Conservation (phyloP, 2,113 vertebrate species). For the Capreolus pygargus region DNA sequence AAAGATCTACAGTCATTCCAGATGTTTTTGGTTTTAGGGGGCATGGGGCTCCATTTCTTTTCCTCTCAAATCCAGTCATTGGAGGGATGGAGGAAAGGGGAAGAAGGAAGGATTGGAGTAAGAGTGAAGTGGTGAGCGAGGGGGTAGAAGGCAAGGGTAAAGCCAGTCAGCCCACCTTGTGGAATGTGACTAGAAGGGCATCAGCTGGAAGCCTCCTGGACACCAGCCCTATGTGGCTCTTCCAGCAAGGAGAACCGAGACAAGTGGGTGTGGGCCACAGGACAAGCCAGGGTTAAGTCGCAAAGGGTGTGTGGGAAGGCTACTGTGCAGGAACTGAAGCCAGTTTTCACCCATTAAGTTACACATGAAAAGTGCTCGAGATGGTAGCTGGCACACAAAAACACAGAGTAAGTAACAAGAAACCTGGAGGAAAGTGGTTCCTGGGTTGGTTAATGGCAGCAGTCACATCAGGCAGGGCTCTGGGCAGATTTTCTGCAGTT, state of each 20-base stretch:
- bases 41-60: not conserved
- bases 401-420: not conserved
- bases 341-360: not conserved
- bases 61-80: not conserved
- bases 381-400: not conserved
- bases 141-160: not conserved
- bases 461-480: not conserved
- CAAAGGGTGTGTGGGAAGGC: not conserved
- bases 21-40: not conserved
- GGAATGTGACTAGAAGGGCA: not conserved
- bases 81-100: not conserved
- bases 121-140: not conserved
- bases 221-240: rapidly evolving
- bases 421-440: not conserved
- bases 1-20: not conserved
- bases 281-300: not conserved
- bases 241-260: not conserved
- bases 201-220: not conserved
- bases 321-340: not conserved
- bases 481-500: not conserved
- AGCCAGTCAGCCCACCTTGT: not conserved
- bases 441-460: not conserved
- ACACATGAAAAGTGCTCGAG: not conserved
- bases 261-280: not conserved
- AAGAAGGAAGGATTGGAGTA: not conserved